Base-by-base conservation (phyloP, 1,140 invertebrate species). In the Mamestra configurata region DNA sequence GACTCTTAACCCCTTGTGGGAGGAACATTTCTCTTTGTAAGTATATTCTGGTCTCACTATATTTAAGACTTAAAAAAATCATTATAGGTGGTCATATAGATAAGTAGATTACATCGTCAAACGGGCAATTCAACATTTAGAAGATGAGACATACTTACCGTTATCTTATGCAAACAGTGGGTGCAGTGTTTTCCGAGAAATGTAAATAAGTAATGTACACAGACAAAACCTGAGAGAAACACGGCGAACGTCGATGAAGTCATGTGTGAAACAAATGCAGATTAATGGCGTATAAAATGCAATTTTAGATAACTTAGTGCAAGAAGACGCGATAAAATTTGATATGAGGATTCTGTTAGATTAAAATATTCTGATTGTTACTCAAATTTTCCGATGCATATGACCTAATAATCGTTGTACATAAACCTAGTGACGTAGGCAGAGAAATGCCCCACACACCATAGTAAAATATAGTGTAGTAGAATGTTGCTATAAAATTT, bases 21-120 rank as follows among this genome's bases (percentile, higher is more conserved):
- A 99, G 91, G 99, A 99, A 95, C 98, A 98, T 95, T 99, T 99
- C 95, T 98, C 98, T 92, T 96, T 99, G 98, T 99, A 96, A 98
- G 98, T 97, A 86, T 51, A 27, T 40, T 22, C 7, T 8, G 2
- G 1, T 13, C 0, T 43, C 13, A 49, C 22, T 24, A 22, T 46
- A 24, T 46, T 27, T 37, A 31, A n/a, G 43, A 46, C 11, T 24
- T n/a, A 0, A 57, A 27, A 18, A 6, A 57, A 27, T 24, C 1
- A 46, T 15, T 13, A 1, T 13, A 15, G 2, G 1, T 46, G 22
- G 4, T n/a, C 1, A 1, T 22, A 20, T 55, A 55, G 11, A 55
- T 4, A 55, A n/a, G 20, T 7, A n/a, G 20, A 35, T 35, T 35
- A 61, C 35, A 35, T 35, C 37, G 13, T 46, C 11, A 24, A 68